phyloP scores from a whole-genome alignment of 2,113 vertebrate species.

The Ceyx melanurus region DNA sequence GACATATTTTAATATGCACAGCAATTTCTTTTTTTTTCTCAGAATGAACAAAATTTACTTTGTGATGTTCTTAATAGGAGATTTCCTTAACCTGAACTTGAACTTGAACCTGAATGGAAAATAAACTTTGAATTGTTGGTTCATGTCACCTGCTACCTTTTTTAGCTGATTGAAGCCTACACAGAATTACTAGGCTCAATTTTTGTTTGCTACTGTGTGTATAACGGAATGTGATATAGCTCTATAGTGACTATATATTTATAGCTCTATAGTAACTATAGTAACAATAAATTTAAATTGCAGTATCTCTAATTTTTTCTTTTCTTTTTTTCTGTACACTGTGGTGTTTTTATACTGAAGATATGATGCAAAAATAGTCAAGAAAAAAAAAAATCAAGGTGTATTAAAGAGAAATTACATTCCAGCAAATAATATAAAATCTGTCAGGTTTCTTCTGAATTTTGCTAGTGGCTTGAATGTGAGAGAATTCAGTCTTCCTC shows the following conservation, averaged over 20 bases:
- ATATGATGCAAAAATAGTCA: not conserved
- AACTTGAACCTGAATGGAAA: not conserved
- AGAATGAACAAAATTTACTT: not conserved
- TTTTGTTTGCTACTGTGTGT: not conserved
- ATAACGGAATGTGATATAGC: not conserved
- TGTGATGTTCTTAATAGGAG: not conserved
- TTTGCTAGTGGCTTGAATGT: not conserved
- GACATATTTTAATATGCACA: not conserved
- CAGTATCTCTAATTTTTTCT: not conserved
- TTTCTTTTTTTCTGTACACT: not conserved
- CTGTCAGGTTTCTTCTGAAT: not conserved
- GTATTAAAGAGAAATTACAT: not conserved
- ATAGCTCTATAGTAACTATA: not conserved
- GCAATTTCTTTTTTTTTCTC: not conserved
- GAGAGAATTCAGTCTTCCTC: not conserved
- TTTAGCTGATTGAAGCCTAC: not conserved
- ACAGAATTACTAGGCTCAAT: not conserved
- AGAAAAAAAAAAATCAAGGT: not conserved
- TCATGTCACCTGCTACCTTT: not conserved
- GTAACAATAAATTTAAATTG: not conserved
- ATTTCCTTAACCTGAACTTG: not conserved
- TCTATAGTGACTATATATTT: too few relatives aligned
- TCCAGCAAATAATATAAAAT: not conserved
- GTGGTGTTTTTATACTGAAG: not conserved
- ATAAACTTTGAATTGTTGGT: not conserved